Evolutionary conservation across 2,888 invertebrate species (phyloP).

Genomic region (Vanessa cardui): DNA sequence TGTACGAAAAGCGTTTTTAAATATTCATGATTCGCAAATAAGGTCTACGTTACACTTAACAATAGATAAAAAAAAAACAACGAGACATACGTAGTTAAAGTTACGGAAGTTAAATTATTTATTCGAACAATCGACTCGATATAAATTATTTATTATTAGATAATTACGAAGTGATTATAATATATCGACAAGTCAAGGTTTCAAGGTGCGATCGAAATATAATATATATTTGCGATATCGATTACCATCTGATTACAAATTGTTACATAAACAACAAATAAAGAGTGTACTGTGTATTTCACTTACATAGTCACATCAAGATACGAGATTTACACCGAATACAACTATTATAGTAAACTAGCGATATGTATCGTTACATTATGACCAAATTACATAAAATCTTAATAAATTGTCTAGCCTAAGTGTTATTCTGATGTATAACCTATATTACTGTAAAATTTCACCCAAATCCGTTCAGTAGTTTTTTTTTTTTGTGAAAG

Average conservation of each 20-base stretch:
- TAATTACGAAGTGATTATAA: not conserved
- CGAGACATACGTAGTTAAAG: not conserved
- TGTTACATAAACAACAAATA: not conserved
- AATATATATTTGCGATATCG: not conserved
- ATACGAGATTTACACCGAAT: not conserved
- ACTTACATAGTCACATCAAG: not conserved
- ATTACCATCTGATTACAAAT: not conserved
- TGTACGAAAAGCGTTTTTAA: not conserved
- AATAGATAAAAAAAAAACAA: not conserved
- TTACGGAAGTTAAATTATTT: not conserved
- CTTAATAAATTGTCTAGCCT: no score
- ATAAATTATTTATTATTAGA: not conserved
- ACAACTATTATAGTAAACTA: no score
- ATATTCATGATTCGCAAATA: not conserved
- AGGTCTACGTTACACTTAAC: not conserved
- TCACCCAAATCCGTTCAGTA: no score
- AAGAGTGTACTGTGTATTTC: not conserved
- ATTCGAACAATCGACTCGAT: not conserved
- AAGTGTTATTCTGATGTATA: no score
- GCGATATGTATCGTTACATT: no score
- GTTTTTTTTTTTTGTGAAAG: no score
- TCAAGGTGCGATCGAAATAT: not conserved
- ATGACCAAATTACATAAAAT: no score
- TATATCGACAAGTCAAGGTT: slow-evolving; percentile 4
- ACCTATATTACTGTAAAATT: no score